Percentiles rank a stretch among this genome's conserved stretches.
Conservation (phyloP, 2,113 vertebrate genomes). For the Furnarius figulus region DNA sequence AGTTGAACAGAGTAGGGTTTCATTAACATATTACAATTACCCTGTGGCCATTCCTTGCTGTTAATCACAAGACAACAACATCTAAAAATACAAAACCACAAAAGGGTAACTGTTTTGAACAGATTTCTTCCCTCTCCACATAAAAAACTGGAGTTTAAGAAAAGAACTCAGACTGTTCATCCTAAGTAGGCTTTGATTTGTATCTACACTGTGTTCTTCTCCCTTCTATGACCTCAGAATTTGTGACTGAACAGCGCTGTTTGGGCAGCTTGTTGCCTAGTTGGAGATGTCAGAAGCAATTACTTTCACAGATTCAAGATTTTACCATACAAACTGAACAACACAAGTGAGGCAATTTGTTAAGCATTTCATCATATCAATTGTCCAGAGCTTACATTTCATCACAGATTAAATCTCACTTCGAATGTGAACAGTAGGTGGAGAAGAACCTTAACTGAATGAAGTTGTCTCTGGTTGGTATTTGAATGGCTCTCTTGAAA, state of each 20-base stretch:
- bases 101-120: slow-evolving; percentile 49
- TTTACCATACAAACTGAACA: slow-evolving; percentile 67
- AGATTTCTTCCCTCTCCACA: slow-evolving; percentile 30
- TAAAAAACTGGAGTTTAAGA: slow-evolving; percentile 42
- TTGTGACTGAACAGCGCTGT: slow-evolving; percentile 59
- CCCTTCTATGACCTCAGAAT: slow-evolving; percentile 71
- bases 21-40: slow-evolving; percentile 57
- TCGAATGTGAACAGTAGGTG: slow-evolving; percentile 38
- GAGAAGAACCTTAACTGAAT: slow-evolving; percentile 13
- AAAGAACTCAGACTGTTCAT: slow-evolving; percentile 36
- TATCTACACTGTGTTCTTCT: slow-evolving; percentile 68
- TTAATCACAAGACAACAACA: slow-evolving; percentile 65
- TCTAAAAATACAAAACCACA: slow-evolving; percentile 53
- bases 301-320: slow-evolving; percentile 74
- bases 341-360: slow-evolving; percentile 46
- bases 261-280: slow-evolving; percentile 67
- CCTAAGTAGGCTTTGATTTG: slow-evolving; percentile 72
- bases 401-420: slow-evolving; percentile 42
- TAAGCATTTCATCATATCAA: slow-evolving; percentile 65
- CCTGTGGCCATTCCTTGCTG: slow-evolving; percentile 52
- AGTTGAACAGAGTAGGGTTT: slow-evolving; percentile 46
- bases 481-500: neutral
- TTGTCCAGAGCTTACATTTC: slow-evolving; percentile 47
- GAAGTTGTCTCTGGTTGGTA: neutral
- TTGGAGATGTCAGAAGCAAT: slow-evolving; percentile 74